Conservation (phyloP, 35 echinoderm and acorn worm species). For the Anneissia japonica region DNA sequence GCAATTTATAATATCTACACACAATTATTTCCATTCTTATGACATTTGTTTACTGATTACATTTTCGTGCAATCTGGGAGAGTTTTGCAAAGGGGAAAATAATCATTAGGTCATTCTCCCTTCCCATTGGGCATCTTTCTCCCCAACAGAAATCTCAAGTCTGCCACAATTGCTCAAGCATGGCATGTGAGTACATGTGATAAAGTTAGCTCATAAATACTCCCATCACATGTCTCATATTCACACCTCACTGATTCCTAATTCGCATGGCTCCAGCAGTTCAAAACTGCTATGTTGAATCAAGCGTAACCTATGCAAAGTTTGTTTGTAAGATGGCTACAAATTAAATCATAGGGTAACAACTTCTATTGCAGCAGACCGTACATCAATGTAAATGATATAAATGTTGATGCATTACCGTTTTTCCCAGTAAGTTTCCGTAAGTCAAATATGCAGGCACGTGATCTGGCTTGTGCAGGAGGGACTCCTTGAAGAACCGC, state of each 20-base stretch:
- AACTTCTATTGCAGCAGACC: no score
- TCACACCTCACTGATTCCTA: neutral
- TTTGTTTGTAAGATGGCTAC: neutral
- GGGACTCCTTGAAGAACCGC: conserved; percentile 57
- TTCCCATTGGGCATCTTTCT: no score
- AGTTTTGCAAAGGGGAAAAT: no score
- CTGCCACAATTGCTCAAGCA: no score
- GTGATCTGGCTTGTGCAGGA: conserved; percentile 72
- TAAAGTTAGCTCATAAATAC: neutral
- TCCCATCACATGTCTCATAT: neutral
- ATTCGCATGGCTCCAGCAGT: neutral
- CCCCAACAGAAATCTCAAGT: no score
- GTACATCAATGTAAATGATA: neutral
- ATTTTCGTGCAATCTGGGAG: no score
- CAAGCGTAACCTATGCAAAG: neutral
- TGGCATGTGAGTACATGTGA: no score
- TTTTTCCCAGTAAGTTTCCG: conserved; percentile 73
- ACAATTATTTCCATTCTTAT: no score
- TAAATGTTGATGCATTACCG: conserved; percentile 36
- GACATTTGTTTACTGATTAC: no score
- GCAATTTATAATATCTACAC: no score
- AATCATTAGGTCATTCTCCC: no score
- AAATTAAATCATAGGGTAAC: no score
- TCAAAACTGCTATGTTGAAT: neutral
- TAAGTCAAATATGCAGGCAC: conserved; percentile 88